Conservation (phyloP, 2,113 vertebrate species). For the Hippocampus guttulatus region DNA sequence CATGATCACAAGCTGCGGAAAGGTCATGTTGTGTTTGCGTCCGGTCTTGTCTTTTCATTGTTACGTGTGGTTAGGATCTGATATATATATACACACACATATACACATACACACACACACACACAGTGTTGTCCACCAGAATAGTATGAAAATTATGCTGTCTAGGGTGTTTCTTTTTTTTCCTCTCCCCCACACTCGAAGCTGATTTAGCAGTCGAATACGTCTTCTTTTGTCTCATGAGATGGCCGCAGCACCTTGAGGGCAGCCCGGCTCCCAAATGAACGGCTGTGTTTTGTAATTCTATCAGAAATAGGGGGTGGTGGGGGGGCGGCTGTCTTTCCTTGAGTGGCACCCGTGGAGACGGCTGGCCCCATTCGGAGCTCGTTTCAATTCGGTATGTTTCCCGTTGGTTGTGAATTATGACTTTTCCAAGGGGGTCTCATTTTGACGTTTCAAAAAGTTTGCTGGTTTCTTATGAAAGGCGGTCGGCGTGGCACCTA, state of each 20-base stretch:
- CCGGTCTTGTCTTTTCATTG: slow-evolving; percentile 28
- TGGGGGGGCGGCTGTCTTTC: slow-evolving; percentile 13
- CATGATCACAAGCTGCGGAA: slow-evolving; percentile 38
- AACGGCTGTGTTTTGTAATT: slow-evolving; percentile 34
- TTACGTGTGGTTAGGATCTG: slow-evolving; percentile 2
- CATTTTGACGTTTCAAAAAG: slow-evolving; percentile 22
- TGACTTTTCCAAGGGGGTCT: slow-evolving; percentile 25
- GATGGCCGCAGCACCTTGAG: slow-evolving; percentile 27
- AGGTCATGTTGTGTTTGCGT: slow-evolving; percentile 49
- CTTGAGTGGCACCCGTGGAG: slow-evolving; percentile 48
- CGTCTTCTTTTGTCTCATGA: slow-evolving; percentile 32
- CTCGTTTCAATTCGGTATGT: slow-evolving; percentile 48
- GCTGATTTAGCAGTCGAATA: not conserved
- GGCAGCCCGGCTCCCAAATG: slow-evolving; percentile 34
- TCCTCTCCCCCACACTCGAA: not conserved
- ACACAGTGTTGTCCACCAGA: slow-evolving; percentile 14
- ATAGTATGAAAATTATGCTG: not conserved
- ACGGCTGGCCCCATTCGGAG: slow-evolving; percentile 42
- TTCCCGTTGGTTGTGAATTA: slow-evolving; percentile 51
- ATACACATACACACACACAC: not conserved
- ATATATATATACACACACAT: too few species aligned
- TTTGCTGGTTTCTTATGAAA: slow-evolving; percentile 36
- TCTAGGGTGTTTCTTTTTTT: not conserved
- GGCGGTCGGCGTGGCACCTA: not conserved
- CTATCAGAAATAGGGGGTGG: slow-evolving; percentile 29